Percentiles rank a stretch among this genome's conserved stretches.
Conservation (phyloP, 2,113 vertebrate genomes). For the Tautogolabrus adspersus region DNA sequence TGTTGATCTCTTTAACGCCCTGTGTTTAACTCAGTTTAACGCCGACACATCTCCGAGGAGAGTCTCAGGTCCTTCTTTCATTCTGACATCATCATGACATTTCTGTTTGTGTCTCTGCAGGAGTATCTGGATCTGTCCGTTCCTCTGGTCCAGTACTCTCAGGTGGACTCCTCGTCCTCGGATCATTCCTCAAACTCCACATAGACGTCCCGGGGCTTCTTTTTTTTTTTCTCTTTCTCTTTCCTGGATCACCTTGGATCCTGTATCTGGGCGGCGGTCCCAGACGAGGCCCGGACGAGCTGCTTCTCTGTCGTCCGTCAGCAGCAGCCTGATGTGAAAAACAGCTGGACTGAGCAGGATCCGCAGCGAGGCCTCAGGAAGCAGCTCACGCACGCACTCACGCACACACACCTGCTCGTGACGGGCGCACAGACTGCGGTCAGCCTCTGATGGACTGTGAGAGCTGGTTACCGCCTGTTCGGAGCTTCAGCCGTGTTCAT, state of each 20-base stretch:
- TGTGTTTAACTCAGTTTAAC: too few relatives aligned
- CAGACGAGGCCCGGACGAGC: constrained; percentile 13
- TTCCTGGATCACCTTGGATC: constrained; percentile 77
- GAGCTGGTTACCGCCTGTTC: not conserved
- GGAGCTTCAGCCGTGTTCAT: constrained; percentile 3
- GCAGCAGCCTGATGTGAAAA: constrained; percentile 55
- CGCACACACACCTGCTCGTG: not conserved
- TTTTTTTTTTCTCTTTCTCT: constrained; percentile 78
- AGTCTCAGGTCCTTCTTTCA: too few relatives aligned
- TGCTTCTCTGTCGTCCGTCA: constrained; percentile 14
- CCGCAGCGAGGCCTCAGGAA: constrained; percentile 42
- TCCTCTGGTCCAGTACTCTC: constrained; percentile 88
- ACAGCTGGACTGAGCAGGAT: constrained; percentile 57
- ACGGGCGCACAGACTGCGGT: constrained; percentile 6
- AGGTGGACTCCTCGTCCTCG: constrained; percentile 84
- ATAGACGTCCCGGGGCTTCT: constrained; percentile 41
- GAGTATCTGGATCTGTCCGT: constrained; percentile 93
- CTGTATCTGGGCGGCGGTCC: constrained; percentile 30
- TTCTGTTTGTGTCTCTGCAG: constrained; percentile 71
- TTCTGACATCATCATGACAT: not conserved
- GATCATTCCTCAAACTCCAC: constrained; percentile 84
- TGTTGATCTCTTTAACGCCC: too few relatives aligned
- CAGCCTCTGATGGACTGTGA: not conserved
- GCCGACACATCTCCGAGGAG: too few relatives aligned
- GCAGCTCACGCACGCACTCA: constrained; percentile 15